Evolutionary conservation across 1,140 invertebrate genomes (phyloP).

Genomic region (Neotoxoptera formosana): DNA sequence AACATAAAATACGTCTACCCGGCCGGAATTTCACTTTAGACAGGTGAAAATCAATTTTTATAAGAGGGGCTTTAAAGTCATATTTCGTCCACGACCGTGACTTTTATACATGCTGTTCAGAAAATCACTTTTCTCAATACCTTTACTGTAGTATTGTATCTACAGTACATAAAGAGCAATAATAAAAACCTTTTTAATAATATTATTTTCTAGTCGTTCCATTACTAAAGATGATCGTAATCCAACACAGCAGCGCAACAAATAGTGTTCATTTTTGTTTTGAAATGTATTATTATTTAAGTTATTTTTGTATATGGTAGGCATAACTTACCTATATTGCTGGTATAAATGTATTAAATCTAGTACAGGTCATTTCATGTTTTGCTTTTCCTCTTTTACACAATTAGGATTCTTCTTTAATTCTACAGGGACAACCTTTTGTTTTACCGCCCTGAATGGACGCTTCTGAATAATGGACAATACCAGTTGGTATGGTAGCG

Average conservation of each 20-base stretch:
- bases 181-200: background rate
- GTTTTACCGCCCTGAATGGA: background rate
- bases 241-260: background rate
- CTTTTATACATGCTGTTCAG: background rate
- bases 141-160: background rate
- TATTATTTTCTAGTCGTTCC: background rate
- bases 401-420: conserved; percentile 31
- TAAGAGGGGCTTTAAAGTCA: background rate
- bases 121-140: background rate
- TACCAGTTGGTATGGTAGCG: background rate
- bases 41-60: conserved; percentile 50
- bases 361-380: background rate
- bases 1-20: background rate
- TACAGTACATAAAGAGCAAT: background rate
- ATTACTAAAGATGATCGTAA: background rate
- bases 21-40: background rate
- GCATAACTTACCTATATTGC: background rate
- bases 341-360: background rate
- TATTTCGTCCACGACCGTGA: background rate
- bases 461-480: conserved; percentile 46
- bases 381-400: background rate
- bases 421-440: conserved; percentile 47
- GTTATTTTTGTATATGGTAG: background rate
- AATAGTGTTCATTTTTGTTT: background rate
- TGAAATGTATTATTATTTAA: background rate